Base-by-base conservation (phyloP, 2,797 vertebrate genomes). In the Macrochelys suwanniensis region DNA sequence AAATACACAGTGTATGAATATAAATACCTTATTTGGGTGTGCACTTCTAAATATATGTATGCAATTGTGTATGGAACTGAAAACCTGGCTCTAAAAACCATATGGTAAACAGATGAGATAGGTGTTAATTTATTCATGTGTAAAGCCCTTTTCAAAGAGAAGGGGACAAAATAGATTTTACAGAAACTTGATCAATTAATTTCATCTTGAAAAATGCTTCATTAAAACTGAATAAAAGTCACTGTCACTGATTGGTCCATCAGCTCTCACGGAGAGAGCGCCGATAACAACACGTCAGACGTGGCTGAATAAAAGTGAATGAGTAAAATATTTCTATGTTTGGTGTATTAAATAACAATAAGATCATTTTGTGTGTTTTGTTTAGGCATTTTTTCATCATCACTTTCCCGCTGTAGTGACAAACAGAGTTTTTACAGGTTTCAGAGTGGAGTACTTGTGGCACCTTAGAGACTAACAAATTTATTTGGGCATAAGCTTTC, bases 121-220 rank as follows among this genome's bases (percentile, higher is more conserved):
- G 45, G 26, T 89, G 93, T 94, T 86, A 76, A 68, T 71, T 10
- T 13, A 84, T 57, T 89, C 84, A 80, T 33, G 31, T 84, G 50
- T 74, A 94, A 95, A 84, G 68, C 25, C 65, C 89, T 8, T 45
- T 21, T 83, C 81, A 80, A 84, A 89, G 26, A 81, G 45, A 85
- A 86, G 26, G 6, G 68, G 10, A 68, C 80, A 83, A 77, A 84
- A 2, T 2, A 49, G 13, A 71, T 93, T 77, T 82, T 89, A 57
- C 25, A 90, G 79, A 90, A 93, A 84, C 87, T 6, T 4, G 6
- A 12, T 95, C 89, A 13, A 42, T 79, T 59, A 28, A 79, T 90
- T 95, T 80, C 71, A n/a, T 21, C 53, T 71, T 92, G 87, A 86
- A 90, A 82, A 93, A 80, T 61, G 89, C 91, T 94, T 85, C 81